A percentile compares a stretch with the other conserved stretches of the same genome.
Evolutionary conservation across 2,888 invertebrate genomes (phyloP).

Genomic region (Ferdinandea cuprea): DNA sequence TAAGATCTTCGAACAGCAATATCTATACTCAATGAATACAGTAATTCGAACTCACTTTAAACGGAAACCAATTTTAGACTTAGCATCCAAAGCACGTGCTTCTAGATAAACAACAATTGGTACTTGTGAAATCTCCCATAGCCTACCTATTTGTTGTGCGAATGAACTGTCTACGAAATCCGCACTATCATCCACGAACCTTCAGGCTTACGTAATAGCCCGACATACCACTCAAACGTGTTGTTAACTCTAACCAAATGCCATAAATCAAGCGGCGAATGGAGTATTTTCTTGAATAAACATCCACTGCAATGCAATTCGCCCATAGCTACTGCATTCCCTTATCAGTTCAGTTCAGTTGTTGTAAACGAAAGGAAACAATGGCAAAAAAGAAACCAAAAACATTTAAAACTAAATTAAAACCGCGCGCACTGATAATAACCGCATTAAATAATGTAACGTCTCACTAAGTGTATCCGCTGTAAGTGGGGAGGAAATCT

Average conservation of each 20-base stretch:
- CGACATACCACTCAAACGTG: neutral
- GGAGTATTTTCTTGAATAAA: neutral
- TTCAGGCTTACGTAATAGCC: conserved; percentile 16
- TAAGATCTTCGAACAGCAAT: too few relatives aligned
- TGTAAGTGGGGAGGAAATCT: conserved; percentile 5
- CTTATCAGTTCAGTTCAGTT: too few relatives aligned
- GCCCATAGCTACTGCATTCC: conserved; percentile 1
- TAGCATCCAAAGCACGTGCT: conserved; percentile 16
- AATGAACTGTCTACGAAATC: neutral
- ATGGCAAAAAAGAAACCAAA: conserved; percentile 15
- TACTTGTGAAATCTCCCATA: too few relatives aligned
- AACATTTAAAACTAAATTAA: conserved; percentile 3
- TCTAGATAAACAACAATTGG: neutral
- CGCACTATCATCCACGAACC: neutral
- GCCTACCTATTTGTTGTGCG: too few relatives aligned
- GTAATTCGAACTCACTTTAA: too few relatives aligned
- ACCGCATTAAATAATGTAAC: conserved; percentile 13
- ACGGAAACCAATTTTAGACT: neutral
- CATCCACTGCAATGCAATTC: conserved; percentile 8
- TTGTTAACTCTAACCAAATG: too few relatives aligned
- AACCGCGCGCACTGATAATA: conserved; percentile 14
- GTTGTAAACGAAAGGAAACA: conserved; percentile 14
- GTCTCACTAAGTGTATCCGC: conserved; percentile 1
- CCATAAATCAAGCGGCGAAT: too few relatives aligned
- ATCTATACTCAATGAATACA: neutral